A percentile compares a stretch with the other conserved stretches of the same genome.
These are phyloP conservation scores for Ceramica pisi DNA, from an alignment of 2,888 invertebrate genomes.

Conservation along the genomic window DNA sequence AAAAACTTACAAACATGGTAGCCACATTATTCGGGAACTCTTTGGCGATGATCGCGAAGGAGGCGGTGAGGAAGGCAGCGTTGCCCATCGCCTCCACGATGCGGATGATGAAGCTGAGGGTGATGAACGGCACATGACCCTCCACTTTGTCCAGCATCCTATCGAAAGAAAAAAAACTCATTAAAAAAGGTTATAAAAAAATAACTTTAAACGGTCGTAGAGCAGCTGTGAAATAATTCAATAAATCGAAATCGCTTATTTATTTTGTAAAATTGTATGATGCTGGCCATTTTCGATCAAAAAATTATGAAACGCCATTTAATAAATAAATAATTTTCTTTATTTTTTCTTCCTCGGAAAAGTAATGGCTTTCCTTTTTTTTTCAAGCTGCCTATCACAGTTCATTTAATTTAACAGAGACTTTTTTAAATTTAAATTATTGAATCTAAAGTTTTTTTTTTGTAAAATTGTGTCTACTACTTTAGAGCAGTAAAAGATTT, in stretches of 20 bases:
- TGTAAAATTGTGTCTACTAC: too few relatives aligned
- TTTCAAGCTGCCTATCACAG: not conserved
- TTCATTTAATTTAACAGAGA: not conserved
- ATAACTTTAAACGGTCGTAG: too few relatives aligned
- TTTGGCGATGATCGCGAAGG: conserved; percentile 96
- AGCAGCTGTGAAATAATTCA: not conserved
- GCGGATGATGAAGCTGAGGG: conserved; percentile 94
- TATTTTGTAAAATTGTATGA: not conserved
- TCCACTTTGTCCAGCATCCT: conserved; percentile 93
- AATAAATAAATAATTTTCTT: not conserved
- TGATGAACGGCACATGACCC: conserved; percentile 94
- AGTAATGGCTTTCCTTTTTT: not conserved
- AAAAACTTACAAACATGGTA: conserved; percentile 94
- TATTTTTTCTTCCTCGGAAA: not conserved
- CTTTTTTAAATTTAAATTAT: not conserved
- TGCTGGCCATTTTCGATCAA: conserved; percentile 2
- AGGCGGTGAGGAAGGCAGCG: conserved; percentile 96
- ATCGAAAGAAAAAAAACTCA: conserved; percentile 62
- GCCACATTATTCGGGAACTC: conserved; percentile 97
- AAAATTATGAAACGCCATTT: not conserved
- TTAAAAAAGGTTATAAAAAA: not conserved
- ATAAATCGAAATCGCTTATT: not conserved
- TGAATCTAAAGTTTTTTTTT: too few relatives aligned
- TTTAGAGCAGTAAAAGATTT: too few relatives aligned
- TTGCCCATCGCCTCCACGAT: conserved; percentile 96